phyloP scores from a whole-genome alignment of 2,888 invertebrate genomes.

The Gerris lacustris region DNA sequence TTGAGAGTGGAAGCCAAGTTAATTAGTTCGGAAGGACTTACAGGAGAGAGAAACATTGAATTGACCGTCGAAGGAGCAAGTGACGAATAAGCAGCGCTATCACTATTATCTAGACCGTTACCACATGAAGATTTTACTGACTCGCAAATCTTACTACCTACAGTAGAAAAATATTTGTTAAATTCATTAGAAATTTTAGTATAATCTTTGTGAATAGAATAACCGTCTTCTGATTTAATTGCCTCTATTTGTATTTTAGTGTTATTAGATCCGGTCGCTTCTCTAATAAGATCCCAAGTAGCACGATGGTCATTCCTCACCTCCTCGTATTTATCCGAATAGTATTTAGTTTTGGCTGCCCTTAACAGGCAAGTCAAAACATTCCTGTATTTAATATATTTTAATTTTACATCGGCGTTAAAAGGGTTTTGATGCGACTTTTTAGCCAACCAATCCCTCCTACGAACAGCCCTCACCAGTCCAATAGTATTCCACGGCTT shows the following conservation, averaged over 20 bases:
- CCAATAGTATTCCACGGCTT: neutral
- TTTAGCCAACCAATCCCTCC: neutral
- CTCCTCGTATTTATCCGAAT: neutral
- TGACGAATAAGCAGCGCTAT: neutral
- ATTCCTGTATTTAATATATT: neutral
- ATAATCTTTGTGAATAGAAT: neutral
- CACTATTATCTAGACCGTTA: neutral
- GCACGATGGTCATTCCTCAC: neutral
- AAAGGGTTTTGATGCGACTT: neutral
- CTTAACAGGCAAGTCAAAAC: neutral
- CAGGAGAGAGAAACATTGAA: neutral
- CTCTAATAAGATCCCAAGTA: neutral
- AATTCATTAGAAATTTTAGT: too few relatives aligned
- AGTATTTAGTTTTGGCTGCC: neutral
- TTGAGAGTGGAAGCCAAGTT: neutral
- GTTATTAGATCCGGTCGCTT: neutral
- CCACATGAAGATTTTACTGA: neutral
- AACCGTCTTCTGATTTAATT: neutral
- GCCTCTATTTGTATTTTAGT: neutral
- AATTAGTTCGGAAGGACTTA: neutral
- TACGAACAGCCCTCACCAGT: neutral
- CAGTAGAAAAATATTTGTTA: too few relatives aligned
- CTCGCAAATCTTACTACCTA: neutral
- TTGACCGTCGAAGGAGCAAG: neutral
- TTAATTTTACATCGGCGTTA: neutral